Evolutionary conservation across 2,797 vertebrate genomes (phyloP), one percentile per base, ranked within the genome.

Genomic region (Miichthys miiuy): DNA sequence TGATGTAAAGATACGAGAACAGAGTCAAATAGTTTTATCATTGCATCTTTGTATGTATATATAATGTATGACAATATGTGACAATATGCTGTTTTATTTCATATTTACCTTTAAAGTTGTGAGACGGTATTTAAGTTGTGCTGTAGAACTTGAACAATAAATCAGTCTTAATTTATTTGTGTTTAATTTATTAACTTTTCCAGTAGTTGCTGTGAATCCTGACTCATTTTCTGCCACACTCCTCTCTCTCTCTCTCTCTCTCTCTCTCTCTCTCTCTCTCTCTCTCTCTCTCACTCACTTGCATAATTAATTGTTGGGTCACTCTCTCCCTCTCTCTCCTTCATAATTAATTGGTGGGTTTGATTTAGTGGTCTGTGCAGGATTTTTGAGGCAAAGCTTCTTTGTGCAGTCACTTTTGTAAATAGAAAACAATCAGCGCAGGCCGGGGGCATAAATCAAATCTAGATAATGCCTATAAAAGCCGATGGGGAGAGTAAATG

Each of bases 301-400:
- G 30, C 69, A 68, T 78, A 76, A 82, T 89, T 73, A 70, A 70
- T 89, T 77, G n/a, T 67, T 58, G 47, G 38, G 55, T 48, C 3
- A 0, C 60, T 70, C 67, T 58, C 74, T 21, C 68, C 13, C 68
- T 50, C 63, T 47, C 70, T 72, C 46, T 64, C 57, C 52, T 62
- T 74, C 77, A 79, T 89, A 86, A 91, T 91, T 89, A 88, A 91
- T 91, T 76, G 66, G 61, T 80, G 71, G 72, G 67, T 83, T 89
- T 88, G 87, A 85, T 87, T 88, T 88, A 80, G 79, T 62, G 76
- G 62, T 23, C 75, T 88, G 68, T 74, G 72, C 67, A 62, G 71
- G 75, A 55, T 70, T 82, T 88, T 62, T 16, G 23, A 77, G 69
- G 71, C 80, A 86, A 91, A 91, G 85, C 83, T 80, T 86, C 85